phyloP scores from a whole-genome alignment of 2,888 invertebrate genomes.

The Tuberolachnus salignus region DNA sequence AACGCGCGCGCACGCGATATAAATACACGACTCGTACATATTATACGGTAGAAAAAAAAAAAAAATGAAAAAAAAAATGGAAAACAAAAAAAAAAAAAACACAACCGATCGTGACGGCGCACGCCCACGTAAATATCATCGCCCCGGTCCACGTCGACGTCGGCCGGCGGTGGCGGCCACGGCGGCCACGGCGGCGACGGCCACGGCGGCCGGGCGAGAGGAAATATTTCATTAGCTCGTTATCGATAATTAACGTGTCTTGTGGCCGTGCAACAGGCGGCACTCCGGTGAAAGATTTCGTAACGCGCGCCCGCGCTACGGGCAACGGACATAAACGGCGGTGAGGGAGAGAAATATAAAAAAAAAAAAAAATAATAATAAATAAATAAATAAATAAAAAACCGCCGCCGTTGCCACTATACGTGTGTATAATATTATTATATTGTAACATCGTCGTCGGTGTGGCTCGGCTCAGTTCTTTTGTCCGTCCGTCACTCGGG shows the following conservation, averaged over 20 bases:
- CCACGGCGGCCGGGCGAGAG: background rate
- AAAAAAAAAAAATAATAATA: no score
- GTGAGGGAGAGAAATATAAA: no score
- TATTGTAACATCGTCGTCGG: no score
- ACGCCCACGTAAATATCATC: constrained; percentile 52
- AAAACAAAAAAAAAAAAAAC: no score
- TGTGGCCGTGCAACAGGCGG: constrained; percentile 32
- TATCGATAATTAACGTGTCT: constrained; percentile 56
- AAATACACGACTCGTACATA: background rate
- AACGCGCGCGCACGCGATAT: background rate
- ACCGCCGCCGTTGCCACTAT: no score
- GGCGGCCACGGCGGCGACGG: background rate
- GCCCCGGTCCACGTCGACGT: background rate
- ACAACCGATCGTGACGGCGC: constrained; percentile 41
- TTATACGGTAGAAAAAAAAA: no score
- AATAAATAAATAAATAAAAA: no score
- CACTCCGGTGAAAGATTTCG: constrained; percentile 38
- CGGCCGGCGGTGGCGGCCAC: background rate
- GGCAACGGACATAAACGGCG: no score
- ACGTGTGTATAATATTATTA: no score
- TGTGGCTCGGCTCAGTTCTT: no score
- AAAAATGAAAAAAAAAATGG: background rate
- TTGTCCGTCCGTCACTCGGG: no score
- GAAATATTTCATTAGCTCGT: constrained; percentile 55
- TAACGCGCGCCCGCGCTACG: background rate